Conservation (phyloP, 2,888 invertebrate species). For the Amiota communis region DNA sequence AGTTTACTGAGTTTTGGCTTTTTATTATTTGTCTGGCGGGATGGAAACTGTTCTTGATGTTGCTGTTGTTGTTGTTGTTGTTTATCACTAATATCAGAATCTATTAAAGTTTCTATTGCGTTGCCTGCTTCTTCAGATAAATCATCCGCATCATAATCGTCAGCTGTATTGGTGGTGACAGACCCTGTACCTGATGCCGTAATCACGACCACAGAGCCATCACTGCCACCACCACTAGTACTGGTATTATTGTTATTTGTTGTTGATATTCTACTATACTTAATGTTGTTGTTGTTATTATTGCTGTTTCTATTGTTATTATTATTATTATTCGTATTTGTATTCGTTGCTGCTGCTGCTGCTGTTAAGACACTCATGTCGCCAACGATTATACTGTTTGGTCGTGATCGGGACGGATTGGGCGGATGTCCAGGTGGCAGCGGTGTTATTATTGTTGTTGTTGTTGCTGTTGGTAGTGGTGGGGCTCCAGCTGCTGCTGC, state of each 20-base stretch:
- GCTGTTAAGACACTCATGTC: slow-evolving; percentile 13
- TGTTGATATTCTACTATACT: slow-evolving; percentile 24
- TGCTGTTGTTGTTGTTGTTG: slow-evolving; percentile 29
- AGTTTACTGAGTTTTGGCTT: slow-evolving; percentile 70
- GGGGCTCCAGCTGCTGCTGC: neutral
- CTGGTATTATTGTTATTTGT: slow-evolving; percentile 46
- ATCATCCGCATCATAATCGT: slow-evolving; percentile 51
- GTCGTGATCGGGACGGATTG: slow-evolving; percentile 56
- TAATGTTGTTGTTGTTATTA: slow-evolving; percentile 53
- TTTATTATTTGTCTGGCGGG: slow-evolving; percentile 60
- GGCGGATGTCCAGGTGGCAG: slow-evolving; percentile 53
- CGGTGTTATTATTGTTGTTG: slow-evolving; percentile 55
- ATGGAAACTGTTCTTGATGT: slow-evolving; percentile 40
- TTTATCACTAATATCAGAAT: slow-evolving; percentile 67
- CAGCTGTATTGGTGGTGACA: neutral
- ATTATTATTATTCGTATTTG: slow-evolving; percentile 20
- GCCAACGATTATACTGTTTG: slow-evolving; percentile 36
- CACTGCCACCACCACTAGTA: slow-evolving; percentile 15
- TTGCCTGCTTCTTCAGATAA: slow-evolving; percentile 56
- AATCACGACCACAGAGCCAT: neutral
- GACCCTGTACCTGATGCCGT: neutral
- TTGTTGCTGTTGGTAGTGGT: slow-evolving; percentile 24
- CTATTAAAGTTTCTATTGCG: slow-evolving; percentile 49
- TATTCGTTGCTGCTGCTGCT: slow-evolving; percentile 23
- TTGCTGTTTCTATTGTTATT: slow-evolving; percentile 41